Evolutionary conservation across 1,140 invertebrate species (phyloP).

Genomic region (Zaprionus lachaisei): DNA sequence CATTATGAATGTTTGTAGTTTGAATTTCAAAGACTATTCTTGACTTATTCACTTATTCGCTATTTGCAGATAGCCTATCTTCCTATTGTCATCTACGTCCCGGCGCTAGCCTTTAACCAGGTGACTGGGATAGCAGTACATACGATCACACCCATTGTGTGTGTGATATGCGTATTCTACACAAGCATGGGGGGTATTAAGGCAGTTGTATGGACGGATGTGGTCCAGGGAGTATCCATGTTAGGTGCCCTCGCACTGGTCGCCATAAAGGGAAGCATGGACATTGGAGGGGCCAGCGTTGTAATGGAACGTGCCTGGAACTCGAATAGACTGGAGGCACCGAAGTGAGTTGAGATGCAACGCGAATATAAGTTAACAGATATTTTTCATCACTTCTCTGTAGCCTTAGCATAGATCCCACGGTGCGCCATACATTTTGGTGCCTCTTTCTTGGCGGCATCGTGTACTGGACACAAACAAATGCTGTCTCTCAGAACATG

Average conservation of each 20-base stretch:
- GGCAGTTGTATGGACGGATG: slow-evolving; percentile 95
- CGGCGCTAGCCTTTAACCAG: slow-evolving; percentile 92
- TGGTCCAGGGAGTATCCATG: slow-evolving; percentile 92
- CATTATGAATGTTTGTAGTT: slow-evolving; percentile 78
- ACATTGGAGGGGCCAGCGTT: slow-evolving; percentile 87
- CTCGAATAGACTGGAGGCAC: slow-evolving; percentile 67
- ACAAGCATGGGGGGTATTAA: slow-evolving; percentile 93
- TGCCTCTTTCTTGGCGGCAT: slow-evolving; percentile 91
- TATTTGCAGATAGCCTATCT: slow-evolving; percentile 87
- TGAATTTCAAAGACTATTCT: not conserved
- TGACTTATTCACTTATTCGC: not conserved
- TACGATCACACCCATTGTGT: slow-evolving; percentile 90
- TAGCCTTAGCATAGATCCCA: slow-evolving; percentile 90
- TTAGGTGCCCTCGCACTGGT: slow-evolving; percentile 89
- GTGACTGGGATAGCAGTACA: slow-evolving; percentile 91
- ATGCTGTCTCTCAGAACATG: slow-evolving; percentile 92
- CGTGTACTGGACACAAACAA: slow-evolving; percentile 90
- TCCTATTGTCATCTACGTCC: slow-evolving; percentile 93
- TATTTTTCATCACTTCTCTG: not conserved
- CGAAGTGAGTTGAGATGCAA: slow-evolving; percentile 59
- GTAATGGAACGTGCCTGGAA: slow-evolving; percentile 86
- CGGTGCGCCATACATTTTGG: slow-evolving; percentile 92
- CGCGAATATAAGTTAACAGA: not conserved
- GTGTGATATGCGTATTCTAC: slow-evolving; percentile 93
- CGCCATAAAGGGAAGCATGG: slow-evolving; percentile 88